These are phyloP conservation scores for Acipenser ruthenus DNA, from an alignment of 2,797 vertebrate genomes.

Conservation along the genomic window DNA sequence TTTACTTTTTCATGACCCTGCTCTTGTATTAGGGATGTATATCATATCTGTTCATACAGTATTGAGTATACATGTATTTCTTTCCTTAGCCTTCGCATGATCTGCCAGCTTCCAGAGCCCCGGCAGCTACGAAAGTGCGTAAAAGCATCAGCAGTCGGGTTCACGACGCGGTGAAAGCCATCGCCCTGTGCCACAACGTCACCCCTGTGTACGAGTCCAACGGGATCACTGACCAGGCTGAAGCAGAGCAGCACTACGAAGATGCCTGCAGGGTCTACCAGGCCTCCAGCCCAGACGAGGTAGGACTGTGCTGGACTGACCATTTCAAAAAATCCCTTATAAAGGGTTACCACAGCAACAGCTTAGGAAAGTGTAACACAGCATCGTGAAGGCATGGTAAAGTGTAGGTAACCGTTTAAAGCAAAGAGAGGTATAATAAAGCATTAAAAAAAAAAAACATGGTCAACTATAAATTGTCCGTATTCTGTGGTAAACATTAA, in stretches of 20 bases:
- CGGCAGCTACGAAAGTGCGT: constrained; percentile 81
- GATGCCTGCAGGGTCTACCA: constrained; percentile 95
- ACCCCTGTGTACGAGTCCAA: constrained; percentile 91
- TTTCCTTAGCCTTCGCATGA: constrained; percentile 73
- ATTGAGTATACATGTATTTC: background rate
- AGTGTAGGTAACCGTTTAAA: too few species aligned
- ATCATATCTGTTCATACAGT: too few species aligned
- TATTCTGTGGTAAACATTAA: too few species aligned
- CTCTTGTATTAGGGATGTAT: background rate
- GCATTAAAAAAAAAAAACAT: too few species aligned
- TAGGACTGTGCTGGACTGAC: constrained; percentile 30
- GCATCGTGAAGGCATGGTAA: too few species aligned
- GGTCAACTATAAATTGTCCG: too few species aligned
- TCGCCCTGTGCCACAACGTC: constrained; percentile 93
- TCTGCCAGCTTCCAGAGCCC: constrained; percentile 71
- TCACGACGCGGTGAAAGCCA: constrained; percentile 92
- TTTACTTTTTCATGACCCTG: background rate
- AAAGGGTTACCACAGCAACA: too few species aligned
- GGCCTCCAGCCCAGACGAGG: constrained; percentile 95
- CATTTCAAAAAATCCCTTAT: too few species aligned
- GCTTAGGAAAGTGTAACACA: too few species aligned
- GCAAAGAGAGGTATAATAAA: too few species aligned
- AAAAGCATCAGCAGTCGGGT: constrained; percentile 93
- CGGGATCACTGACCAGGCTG: constrained; percentile 88
- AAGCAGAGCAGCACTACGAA: constrained; percentile 92